Evolutionary conservation across 2,113 vertebrate species (phyloP).

Genomic region (Trichechus manatus): DNA sequence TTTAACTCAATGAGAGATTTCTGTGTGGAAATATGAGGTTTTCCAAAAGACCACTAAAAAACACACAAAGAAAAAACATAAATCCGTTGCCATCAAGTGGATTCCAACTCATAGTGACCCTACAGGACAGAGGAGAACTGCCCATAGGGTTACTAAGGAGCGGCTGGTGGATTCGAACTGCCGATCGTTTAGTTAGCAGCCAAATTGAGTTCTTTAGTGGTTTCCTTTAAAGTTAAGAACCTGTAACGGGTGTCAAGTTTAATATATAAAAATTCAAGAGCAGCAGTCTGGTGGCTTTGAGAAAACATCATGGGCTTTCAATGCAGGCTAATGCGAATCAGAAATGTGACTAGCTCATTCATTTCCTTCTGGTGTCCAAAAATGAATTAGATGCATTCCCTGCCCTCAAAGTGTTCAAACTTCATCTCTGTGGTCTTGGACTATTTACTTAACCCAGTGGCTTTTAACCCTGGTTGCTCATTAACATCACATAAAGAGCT

Average conservation of each 20-base stretch:
- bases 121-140: too few species aligned
- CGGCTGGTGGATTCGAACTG: too few species aligned
- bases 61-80: too few species aligned
- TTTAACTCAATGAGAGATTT: conserved; percentile 4
- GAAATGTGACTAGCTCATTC: background rate
- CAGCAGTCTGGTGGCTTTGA: background rate
- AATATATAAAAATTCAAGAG: background rate
- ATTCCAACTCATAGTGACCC: too few species aligned
- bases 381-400: background rate
- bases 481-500: background rate
- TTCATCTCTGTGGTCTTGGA: background rate
- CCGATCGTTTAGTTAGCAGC: too few species aligned
- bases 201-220: background rate
- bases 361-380: background rate
- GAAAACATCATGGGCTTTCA: background rate
- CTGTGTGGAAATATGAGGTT: background rate
- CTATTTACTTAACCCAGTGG: background rate
- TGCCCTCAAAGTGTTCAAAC: background rate
- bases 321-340: background rate
- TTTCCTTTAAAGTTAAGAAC: background rate
- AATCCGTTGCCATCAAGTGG: too few species aligned
- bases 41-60: background rate
- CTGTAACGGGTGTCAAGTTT: background rate
- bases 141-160: too few species aligned
- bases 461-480: background rate